Evolutionary conservation across 1,140 invertebrate genomes (phyloP), one percentile per base, ranked within the genome.

Genomic region (Phortica variegata): DNA sequence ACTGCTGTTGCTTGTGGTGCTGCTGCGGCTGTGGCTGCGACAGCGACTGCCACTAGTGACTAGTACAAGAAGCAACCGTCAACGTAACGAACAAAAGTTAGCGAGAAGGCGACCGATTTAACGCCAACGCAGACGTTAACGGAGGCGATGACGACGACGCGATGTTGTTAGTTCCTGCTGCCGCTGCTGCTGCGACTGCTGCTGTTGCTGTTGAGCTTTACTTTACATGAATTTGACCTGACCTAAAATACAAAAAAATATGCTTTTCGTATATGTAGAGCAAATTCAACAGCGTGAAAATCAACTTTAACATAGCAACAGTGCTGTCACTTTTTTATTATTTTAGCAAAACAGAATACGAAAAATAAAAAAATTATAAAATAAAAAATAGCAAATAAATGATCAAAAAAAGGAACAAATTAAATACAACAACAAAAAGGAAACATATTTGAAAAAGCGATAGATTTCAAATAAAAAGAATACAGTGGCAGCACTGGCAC

Each of bases 171-270:
- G 10, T 26, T 26, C 10, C 5, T 26, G 23, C 23, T 26, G 23
- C 23, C 10, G 5, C 5, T 6, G 23, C 23, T 49, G 61, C 54
- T 63, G 56, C 44, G 17, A 29, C 7, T 48, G 44, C 53, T 34
- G 43, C 17, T 46, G 50, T 46, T 34, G 39, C 31, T 23, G 39
- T 9, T 23, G 34, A 36, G n/a, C 31, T 29, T 50, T 21, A 44
- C 39, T 33, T 52, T 59, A 58, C 61, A 72, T 68, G 61, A 58
- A 72, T 66, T 69, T 66, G 65, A 72, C 65, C 70, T 73, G 68
- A 72, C 69, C 68, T 72, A 72, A 72, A 73, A 73, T 73, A 65
- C 61, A 65, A 66, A 68, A 63, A 59, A 49, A 13, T 52, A 38
- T 26, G 49, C 52, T 56, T 45, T 54, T 23, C 20, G 26, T 47